These are phyloP conservation scores for Heliconius himera DNA, from an alignment of 1,140 invertebrate genomes.

Conservation along the genomic window DNA sequence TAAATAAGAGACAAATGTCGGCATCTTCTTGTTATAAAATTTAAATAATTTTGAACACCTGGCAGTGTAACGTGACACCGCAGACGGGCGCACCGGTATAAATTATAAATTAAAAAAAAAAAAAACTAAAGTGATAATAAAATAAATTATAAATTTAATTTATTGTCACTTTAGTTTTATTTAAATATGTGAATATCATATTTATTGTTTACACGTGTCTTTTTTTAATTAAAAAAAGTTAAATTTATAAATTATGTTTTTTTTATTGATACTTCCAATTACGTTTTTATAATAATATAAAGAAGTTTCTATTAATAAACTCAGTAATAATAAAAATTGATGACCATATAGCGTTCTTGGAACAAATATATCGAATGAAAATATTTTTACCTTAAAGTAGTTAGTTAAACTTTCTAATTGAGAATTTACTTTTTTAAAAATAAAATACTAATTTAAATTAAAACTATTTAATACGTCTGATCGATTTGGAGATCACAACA, in stretches of 20 bases:
- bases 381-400: neutral
- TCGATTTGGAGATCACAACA: too few species aligned
- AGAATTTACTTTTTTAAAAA: too few species aligned
- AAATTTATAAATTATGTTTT: neutral
- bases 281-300: neutral
- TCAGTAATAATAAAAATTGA: neutral
- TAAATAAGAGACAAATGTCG: constrained; percentile 22
- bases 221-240: neutral
- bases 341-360: neutral
- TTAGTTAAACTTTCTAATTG: too few species aligned
- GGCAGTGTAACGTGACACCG: constrained; percentile 53
- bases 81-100: constrained; percentile 16
- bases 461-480: too few species aligned
- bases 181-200: neutral
- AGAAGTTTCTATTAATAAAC: neutral
- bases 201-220: constrained; percentile 16
- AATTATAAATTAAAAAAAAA: constrained; percentile 27
- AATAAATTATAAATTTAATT: constrained; percentile 32
- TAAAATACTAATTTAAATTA: too few species aligned
- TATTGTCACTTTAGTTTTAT: constrained; percentile 19
- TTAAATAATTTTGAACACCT: constrained; percentile 44
- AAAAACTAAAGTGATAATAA: too few species aligned
- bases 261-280: neutral
- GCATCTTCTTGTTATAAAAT: constrained; percentile 14
- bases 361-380: neutral